Conservation (phyloP, 2,888 invertebrate species). For the Eustalomyia histrio region DNA sequence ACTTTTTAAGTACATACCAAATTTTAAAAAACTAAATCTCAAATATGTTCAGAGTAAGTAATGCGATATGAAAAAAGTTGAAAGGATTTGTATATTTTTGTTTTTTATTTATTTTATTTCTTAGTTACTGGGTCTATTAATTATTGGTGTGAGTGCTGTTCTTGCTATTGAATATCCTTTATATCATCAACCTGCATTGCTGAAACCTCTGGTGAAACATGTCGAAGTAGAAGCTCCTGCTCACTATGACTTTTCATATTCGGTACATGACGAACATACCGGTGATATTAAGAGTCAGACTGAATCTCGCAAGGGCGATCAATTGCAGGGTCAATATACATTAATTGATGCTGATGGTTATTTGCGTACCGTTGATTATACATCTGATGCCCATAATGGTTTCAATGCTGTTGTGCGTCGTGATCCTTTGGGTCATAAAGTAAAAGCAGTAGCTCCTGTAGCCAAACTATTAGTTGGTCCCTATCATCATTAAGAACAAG, state of each 20-base stretch:
- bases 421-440: constrained; percentile 79
- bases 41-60: constrained; percentile 68
- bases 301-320: constrained; percentile 81
- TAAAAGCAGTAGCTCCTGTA: constrained; percentile 77
- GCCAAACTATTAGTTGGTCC: constrained; percentile 74
- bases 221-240: constrained; percentile 79
- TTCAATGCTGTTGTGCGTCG: constrained; percentile 82
- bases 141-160: constrained; percentile 72
- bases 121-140: constrained; percentile 73
- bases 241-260: constrained; percentile 80
- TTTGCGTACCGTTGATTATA: constrained; percentile 81
- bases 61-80: neutral
- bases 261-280: constrained; percentile 80
- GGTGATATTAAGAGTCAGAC: constrained; percentile 81
- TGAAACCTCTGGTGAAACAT: constrained; percentile 74
- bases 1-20: constrained; percentile 45
- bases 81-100: neutral
- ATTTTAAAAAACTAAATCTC: constrained; percentile 46
- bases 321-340: constrained; percentile 81
- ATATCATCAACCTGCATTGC: constrained; percentile 69
- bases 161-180: constrained; percentile 73
- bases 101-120: neutral
- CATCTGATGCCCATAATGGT: constrained; percentile 81
- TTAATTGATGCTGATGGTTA: constrained; percentile 81
- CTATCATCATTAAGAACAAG: constrained; percentile 1